phyloP scores from a whole-genome alignment of 2,113 vertebrate species.

The Columbina picui region DNA sequence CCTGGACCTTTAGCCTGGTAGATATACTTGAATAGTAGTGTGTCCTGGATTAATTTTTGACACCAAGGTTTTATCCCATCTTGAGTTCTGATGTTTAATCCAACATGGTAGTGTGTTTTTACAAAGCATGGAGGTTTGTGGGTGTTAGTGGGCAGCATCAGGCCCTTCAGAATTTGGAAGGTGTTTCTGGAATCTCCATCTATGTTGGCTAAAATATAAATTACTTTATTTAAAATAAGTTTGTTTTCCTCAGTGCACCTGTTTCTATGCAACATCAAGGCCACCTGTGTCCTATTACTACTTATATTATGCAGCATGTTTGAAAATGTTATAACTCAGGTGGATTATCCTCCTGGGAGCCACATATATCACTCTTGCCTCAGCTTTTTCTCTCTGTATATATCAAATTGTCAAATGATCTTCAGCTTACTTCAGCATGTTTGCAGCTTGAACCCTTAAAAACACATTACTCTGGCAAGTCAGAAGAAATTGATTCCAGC shows the following conservation, averaged over 20 bases:
- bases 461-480: neutral
- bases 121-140: neutral
- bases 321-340: conserved; percentile 39
- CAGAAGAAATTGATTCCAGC: neutral
- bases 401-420: conserved; percentile 36
- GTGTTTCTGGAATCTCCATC: neutral
- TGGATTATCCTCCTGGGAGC: conserved; percentile 17
- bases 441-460: conserved; percentile 15
- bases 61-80: neutral
- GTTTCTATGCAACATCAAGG: conserved; percentile 46
- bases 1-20: neutral
- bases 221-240: conserved; percentile 56
- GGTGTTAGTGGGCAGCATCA: neutral
- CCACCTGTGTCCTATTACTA: conserved; percentile 54
- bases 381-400: neutral
- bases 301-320: conserved; percentile 47
- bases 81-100: neutral
- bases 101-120: neutral
- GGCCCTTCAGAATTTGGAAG: neutral
- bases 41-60: conserved; percentile 55
- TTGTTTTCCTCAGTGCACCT: neutral
- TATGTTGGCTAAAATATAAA: conserved; percentile 26
- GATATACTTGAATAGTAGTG: conserved; percentile 24
- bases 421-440: neutral
- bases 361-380: neutral